Conservation (phyloP, 2,113 vertebrate species). For the Bettongia penicillata region DNA sequence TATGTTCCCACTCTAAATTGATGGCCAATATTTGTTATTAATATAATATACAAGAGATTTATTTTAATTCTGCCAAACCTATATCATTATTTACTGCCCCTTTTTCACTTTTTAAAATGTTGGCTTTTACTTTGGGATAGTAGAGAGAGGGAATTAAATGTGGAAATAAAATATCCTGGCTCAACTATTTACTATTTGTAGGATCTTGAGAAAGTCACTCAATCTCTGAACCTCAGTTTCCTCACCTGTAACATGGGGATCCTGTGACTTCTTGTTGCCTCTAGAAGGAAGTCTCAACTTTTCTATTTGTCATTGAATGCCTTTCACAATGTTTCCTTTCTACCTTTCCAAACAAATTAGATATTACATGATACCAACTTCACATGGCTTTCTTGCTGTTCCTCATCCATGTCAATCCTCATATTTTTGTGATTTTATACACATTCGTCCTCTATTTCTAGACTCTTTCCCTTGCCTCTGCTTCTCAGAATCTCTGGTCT, state of each 20-base stretch:
- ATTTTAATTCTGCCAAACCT: not conserved
- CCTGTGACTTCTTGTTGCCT: not conserved
- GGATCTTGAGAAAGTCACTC: not conserved
- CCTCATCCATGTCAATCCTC: not conserved
- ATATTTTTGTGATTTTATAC: not conserved
- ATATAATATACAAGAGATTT: not conserved
- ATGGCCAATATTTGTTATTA: not conserved
- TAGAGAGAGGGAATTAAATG: not conserved
- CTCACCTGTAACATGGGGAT: not conserved
- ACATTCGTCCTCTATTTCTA: not conserved
- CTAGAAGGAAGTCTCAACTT: not conserved
- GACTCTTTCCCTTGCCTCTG: not conserved
- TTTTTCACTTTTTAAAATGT: slow-evolving; percentile 18
- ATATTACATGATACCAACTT: not conserved
- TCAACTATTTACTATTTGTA: not conserved
- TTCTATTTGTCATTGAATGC: not conserved
- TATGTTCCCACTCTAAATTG: not conserved
- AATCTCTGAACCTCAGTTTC: not conserved
- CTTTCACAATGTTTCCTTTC: not conserved
- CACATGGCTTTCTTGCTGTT: not conserved
- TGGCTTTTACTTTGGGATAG: slow-evolving; percentile 24
- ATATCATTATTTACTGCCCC: not conserved
- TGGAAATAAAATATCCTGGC: not conserved
- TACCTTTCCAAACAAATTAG: not conserved
- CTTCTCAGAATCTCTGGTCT: not conserved